Evolutionary conservation across 2,797 vertebrate genomes (phyloP).

Genomic region (Intellagama lesueurii): DNA sequence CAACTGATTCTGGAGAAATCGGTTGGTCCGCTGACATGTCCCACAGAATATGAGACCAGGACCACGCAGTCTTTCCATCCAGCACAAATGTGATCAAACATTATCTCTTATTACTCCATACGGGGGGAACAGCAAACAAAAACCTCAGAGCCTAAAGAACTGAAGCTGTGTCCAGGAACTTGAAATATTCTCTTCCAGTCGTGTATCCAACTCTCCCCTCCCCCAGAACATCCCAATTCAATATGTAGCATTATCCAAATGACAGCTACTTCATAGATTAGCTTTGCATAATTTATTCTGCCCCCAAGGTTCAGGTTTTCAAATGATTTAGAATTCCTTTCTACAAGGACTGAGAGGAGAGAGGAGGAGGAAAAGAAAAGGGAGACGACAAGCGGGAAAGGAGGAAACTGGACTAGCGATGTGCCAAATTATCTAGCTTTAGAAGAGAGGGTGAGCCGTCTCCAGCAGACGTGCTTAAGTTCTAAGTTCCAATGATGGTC

Average conservation of each 20-base stretch:
- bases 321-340: conserved; percentile 33
- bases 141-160: not conserved
- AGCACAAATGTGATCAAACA: not conserved
- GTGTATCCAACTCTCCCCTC: not conserved
- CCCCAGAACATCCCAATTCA: not conserved
- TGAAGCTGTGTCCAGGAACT: not conserved
- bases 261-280: conserved; percentile 37
- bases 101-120: not conserved
- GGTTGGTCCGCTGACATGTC: not conserved
- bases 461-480: not conserved
- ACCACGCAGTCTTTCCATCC: not conserved
- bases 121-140: not conserved
- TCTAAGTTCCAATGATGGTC: not conserved
- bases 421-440: not conserved
- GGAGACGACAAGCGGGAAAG: not conserved
- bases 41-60: not conserved
- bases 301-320: conserved; percentile 39
- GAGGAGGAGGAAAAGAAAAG: not conserved
- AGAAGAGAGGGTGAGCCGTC: not conserved
- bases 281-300: conserved; percentile 44
- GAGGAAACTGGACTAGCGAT: not conserved
- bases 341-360: not conserved
- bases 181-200: not conserved
- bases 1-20: not conserved
- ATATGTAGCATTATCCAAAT: conserved; percentile 21